phyloP scores from a whole-genome alignment of 2,797 vertebrate species.

The Schizothorax lantsangensis region DNA sequence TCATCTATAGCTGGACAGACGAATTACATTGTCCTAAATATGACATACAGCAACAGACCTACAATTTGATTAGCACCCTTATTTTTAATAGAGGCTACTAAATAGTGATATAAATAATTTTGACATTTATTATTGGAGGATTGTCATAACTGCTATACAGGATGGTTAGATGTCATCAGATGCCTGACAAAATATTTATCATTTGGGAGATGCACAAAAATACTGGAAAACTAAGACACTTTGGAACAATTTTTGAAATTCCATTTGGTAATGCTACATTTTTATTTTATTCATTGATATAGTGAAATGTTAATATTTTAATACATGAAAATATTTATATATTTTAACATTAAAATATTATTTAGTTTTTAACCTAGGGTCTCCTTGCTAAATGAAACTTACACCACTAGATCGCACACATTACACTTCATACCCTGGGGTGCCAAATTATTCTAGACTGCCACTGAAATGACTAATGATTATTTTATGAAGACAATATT shows the following conservation, averaged over 20 bases:
- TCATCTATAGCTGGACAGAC: neutral
- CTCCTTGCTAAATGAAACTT: neutral
- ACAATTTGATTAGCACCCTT: neutral
- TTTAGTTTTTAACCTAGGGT: neutral
- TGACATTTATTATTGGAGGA: neutral
- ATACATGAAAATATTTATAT: neutral
- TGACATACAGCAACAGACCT: neutral
- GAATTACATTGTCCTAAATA: neutral
- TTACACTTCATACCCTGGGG: neutral
- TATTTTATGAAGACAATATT: slow-evolving; percentile 1
- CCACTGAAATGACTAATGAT: slow-evolving; percentile 3
- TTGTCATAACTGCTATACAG: neutral
- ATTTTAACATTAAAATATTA: neutral
- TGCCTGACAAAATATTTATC: neutral
- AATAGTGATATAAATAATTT: neutral
- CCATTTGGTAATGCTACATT: neutral
- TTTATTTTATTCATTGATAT: neutral
- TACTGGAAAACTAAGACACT: too few species aligned
- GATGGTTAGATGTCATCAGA: neutral
- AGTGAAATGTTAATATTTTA: neutral
- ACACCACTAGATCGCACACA: neutral
- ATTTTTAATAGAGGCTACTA: neutral
- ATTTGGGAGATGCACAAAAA: neutral
- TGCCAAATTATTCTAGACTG: neutral
- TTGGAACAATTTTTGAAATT: neutral